phyloP scores from a whole-genome alignment of 2,797 vertebrate genomes.

The Gymnoscopelus braueri region DNA sequence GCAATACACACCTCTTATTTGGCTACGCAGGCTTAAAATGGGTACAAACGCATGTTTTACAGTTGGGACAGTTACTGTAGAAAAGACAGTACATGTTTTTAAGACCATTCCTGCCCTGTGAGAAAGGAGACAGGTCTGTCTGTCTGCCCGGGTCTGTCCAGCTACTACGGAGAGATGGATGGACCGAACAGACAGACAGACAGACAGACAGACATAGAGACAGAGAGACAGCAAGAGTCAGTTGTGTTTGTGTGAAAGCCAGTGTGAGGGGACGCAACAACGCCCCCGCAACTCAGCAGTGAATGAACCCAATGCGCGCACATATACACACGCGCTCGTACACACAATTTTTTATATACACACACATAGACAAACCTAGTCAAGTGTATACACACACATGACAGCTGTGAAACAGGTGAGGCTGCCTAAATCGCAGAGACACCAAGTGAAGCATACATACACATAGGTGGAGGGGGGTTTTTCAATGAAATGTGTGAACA shows the following conservation, averaged over 20 bases:
- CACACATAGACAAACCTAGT: constrained; percentile 64
- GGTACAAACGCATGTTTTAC: constrained; percentile 78
- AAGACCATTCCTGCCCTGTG: constrained; percentile 76
- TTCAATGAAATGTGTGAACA: constrained; percentile 2
- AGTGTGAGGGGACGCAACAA: constrained; percentile 56
- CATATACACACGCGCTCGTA: constrained; percentile 19
- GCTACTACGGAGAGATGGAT: constrained; percentile 33
- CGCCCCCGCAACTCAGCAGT: constrained; percentile 66
- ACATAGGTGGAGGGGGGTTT: not conserved
- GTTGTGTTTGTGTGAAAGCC: constrained; percentile 69
- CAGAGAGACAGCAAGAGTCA: constrained; percentile 68
- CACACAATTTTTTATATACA: not conserved
- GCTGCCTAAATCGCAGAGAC: constrained; percentile 5
- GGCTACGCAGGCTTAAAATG: constrained; percentile 81
- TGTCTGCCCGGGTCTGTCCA: constrained; percentile 34
- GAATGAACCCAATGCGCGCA: constrained; percentile 60
- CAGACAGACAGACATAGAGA: constrained; percentile 56
- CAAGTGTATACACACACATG: constrained; percentile 75
- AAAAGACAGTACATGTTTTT: constrained; percentile 77
- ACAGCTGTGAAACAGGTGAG: constrained; percentile 77
- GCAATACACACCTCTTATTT: constrained; percentile 69
- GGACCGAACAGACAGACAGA: constrained; percentile 53
- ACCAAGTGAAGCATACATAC: not conserved
- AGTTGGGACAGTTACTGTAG: constrained; percentile 76
- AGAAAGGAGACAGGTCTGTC: constrained; percentile 59